Percentiles rank a stretch among this genome's conserved stretches.
These are phyloP conservation scores for Cecropterus lyciades DNA, from an alignment of 1,140 invertebrate genomes.

Conservation along the genomic window DNA sequence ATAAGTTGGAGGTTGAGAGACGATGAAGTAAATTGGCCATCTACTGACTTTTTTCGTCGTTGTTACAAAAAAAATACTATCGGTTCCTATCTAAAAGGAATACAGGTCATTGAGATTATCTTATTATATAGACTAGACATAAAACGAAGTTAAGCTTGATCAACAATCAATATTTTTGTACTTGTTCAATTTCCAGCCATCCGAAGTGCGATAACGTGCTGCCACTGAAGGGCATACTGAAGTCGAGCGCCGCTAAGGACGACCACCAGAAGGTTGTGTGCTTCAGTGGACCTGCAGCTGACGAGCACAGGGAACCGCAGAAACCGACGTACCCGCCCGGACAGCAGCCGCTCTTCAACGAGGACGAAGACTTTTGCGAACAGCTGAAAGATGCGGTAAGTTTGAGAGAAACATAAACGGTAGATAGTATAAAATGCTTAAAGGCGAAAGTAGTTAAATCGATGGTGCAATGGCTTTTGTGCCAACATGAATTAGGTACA, in stretches of 20 bases:
- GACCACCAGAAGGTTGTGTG: conserved; percentile 78
- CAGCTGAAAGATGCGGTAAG: conserved; percentile 54
- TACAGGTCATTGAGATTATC: too few relatives aligned
- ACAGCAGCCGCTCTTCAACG: conserved; percentile 62
- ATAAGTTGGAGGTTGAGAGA: too few relatives aligned
- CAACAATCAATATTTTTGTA: background rate
- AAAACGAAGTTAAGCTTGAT: too few relatives aligned
- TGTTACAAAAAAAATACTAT: too few relatives aligned
- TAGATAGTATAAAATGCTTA: too few relatives aligned
- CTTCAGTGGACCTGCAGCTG: conserved; percentile 67
- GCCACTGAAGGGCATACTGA: conserved; percentile 74
- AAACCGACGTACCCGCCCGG: conserved; percentile 49
- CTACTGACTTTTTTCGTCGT: too few relatives aligned
- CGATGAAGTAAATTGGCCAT: too few relatives aligned
- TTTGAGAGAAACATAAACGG: background rate
- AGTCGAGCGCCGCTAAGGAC: conserved; percentile 63
- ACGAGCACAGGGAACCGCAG: conserved; percentile 48
- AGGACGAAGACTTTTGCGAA: conserved; percentile 66
- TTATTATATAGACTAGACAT: too few relatives aligned
- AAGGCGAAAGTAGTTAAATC: too few relatives aligned
- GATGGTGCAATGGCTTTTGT: too few relatives aligned
- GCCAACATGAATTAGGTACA: too few relatives aligned
- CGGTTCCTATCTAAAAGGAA: too few relatives aligned
- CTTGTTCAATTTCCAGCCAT: conserved; percentile 49
- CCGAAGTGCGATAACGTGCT: conserved; percentile 61